Evolutionary conservation across 1,140 invertebrate species (phyloP).

Genomic region (Nilaparvata lugens): DNA sequence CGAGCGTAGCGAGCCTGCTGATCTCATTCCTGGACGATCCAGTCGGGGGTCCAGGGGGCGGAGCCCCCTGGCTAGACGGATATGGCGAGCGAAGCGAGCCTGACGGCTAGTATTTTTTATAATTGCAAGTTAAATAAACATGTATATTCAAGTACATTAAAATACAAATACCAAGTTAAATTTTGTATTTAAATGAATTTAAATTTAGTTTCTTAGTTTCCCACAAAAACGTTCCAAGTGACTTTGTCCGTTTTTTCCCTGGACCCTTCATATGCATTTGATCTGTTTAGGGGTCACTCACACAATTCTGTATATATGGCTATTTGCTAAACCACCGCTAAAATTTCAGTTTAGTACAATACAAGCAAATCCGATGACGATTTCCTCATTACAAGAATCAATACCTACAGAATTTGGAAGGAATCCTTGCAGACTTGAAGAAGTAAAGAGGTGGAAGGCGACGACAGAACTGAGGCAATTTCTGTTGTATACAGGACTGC

Average conservation of each 20-base stretch:
- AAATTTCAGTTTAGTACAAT: not conserved
- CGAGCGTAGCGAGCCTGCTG: too few relatives aligned
- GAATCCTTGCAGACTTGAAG: conserved; percentile 24
- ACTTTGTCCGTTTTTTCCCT: conserved; percentile 10
- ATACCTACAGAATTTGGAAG: conserved; percentile 27
- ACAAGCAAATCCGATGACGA: conserved; percentile 9
- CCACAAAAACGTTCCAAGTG: not conserved
- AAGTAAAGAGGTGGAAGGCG: conserved; percentile 29
- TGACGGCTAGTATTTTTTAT: too few relatives aligned
- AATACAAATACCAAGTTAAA: not conserved
- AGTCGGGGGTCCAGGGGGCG: too few relatives aligned
- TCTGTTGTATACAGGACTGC: conserved; percentile 27
- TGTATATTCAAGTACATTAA: not conserved
- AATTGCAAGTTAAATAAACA: too few relatives aligned
- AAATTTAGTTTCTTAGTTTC: not conserved
- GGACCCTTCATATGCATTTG: conserved; percentile 24
- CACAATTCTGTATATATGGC: conserved; percentile 31
- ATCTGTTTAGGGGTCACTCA: conserved; percentile 36
- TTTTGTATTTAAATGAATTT: not conserved
- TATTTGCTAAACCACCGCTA: conserved; percentile 12
- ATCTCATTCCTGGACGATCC: too few relatives aligned
- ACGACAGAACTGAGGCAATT: conserved; percentile 33
- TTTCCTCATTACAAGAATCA: conserved; percentile 16
- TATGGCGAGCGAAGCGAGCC: too few relatives aligned
- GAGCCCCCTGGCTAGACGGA: too few relatives aligned